These are phyloP conservation scores for Jordanella pulchra DNA, from an alignment of 2,797 vertebrate species.

Conservation along the genomic window DNA sequence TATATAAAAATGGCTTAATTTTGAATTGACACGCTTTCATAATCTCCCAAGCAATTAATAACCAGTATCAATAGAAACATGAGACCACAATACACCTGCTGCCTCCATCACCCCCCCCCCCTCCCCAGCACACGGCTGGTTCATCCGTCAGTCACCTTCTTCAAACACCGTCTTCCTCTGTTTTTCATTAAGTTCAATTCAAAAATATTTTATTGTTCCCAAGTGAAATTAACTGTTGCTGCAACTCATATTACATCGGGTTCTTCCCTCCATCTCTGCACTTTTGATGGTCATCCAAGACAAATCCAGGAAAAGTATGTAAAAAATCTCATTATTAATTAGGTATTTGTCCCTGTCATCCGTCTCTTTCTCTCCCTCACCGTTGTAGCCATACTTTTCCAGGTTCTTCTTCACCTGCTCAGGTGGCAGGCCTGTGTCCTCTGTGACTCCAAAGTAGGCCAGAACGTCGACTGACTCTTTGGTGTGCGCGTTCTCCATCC, in stretches of 20 bases:
- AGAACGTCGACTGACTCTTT: conserved; percentile 84
- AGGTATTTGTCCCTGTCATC: conserved; percentile 4
- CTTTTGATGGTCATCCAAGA: conserved; percentile 10
- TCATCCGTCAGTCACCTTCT: conserved; percentile 11
- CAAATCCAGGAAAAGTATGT: conserved; percentile 15
- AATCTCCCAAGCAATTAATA: conserved; percentile 11
- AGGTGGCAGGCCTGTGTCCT: conserved; percentile 82
- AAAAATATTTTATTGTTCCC: too few relatives aligned
- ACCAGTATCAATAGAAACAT: conserved; percentile 30
- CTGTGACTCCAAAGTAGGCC: conserved; percentile 86
- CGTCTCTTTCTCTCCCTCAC: conserved; percentile 75
- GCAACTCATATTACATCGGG: too few relatives aligned
- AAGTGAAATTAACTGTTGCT: too few relatives aligned
- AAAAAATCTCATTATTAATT: background rate
- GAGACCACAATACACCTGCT: conserved; percentile 46
- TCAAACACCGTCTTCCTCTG: conserved; percentile 10
- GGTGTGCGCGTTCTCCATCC: conserved; percentile 88
- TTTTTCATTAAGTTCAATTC: conserved; percentile 4
- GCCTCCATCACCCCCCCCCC: conserved; percentile 17
- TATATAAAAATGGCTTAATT: background rate
- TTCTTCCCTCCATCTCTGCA: conserved; percentile 2
- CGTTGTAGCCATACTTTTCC: conserved; percentile 88
- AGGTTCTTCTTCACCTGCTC: conserved; percentile 87
- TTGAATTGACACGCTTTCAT: background rate
- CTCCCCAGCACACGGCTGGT: background rate